Base-by-base conservation (phyloP, 92 coral and sea anemone species). In the Zoanthus gigantus region DNA sequence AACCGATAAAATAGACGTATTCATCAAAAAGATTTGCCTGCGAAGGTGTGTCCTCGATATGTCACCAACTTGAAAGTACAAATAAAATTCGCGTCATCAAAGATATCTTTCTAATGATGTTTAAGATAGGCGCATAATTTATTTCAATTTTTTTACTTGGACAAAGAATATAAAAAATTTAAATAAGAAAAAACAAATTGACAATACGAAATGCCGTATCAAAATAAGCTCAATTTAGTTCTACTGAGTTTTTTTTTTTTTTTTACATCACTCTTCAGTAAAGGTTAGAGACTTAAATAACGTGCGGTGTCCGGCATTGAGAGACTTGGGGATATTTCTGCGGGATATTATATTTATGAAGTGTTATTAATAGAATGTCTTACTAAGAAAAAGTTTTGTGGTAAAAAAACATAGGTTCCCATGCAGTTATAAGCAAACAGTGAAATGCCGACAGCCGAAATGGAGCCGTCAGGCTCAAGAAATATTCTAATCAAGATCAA, bases 191-290 rank as follows among this genome's bases (percentile, higher is more conserved):
- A 65, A 53, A 11, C 13, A 63, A 63, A 46, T 74, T 10, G 61
- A 60, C 66, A 81, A 81, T 29, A 50, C 60, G 7, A 28, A 66
- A 11, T 81, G 16, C 85, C 85, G 75, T 74, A 81, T 74, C 76
- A 81, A 48, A 53, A 28, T 11, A 44, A 10, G 44, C 1, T 17
- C 65, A 23, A 63, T 65, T 12, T 18, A 4, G 11, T 14, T 67
- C 42, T 17, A 23, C 47, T 66, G 6, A 9, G 2, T 34, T 29
- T 69, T 31, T 44, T 69, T 69, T 69, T 12, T 30, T 8, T 69
- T 69, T 31, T 69, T 29, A 10, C 30, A 6, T 23, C 17, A 65
- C 30, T 23, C 9, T 7, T 50, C 56, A 4, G 42, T 4, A 37
- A 37, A 37, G 42, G 42, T 37, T 37, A 37, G 42, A 37, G 42